Evolutionary conservation across 2,888 invertebrate species (phyloP), one percentile per base, ranked within the genome.

Genomic region (Lithophane socia): DNA sequence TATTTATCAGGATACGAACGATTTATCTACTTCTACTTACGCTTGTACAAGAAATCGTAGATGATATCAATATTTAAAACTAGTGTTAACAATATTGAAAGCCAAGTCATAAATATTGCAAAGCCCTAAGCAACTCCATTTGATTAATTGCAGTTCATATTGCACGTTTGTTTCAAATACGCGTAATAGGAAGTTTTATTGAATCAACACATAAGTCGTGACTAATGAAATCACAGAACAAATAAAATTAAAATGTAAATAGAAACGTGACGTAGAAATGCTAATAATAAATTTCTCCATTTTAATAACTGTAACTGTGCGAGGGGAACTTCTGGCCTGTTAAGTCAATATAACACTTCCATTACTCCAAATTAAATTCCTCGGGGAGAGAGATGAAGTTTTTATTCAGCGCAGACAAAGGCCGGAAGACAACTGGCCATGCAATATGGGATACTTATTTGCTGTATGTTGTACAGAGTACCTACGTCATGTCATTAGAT

Each of bases 321-420:
- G 90, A 95, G 96, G 96, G 96, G 96, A 94, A 93, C 93, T 93
- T 95, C 95, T 96, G 96, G 96, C 95, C 96, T 96, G 96, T 96
- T 96, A 96, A 96, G 96, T 96, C 96, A 96, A 96, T 96, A 96
- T 96, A 96, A 96, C 96, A 96, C 96, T 96, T 96, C 96, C 96
- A 96, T 96, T 96, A 96, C 95, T 96, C 93, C 94, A 96, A 96
- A 96, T 96, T 96, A 96, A 96, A 96, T 96, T 96, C 96, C 96
- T 95, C 90, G 93, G 96, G 96, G 96, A 96, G 95, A 90, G 95
- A 94, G 94, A 96, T 96, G 95, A 96, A 95, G 95, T 96, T 96
- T 96, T 96, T 96, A 95, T 96, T 94, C 92, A 86, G 91, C 89
- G 85, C 93, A 94, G 94, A 95, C 93, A 94, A 96, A 94, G 92